Percentiles rank a stretch among this genome's conserved stretches.
Evolutionary conservation across 2,888 invertebrate genomes (phyloP).

Genomic region (Melitaea athalia): DNA sequence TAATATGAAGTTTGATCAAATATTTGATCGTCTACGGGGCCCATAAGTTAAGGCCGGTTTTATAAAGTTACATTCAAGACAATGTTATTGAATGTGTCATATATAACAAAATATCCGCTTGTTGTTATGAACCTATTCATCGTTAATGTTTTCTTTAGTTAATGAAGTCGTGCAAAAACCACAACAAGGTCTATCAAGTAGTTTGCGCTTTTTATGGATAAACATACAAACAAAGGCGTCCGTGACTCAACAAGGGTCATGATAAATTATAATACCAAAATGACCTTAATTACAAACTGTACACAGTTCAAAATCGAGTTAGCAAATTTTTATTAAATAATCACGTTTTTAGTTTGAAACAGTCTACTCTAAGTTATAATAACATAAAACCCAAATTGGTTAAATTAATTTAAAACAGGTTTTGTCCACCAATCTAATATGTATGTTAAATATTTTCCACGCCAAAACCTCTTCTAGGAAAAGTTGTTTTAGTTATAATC

Average conservation of each 20-base stretch:
- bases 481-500: background rate
- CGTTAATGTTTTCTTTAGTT: background rate
- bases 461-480: background rate
- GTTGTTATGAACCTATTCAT: background rate
- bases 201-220: conserved; percentile 27
- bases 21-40: no score
- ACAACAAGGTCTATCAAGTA: conserved; percentile 20
- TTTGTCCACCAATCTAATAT: background rate
- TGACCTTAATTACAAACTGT: background rate
- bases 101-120: background rate
- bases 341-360: background rate
- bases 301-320: background rate
- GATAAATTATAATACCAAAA: background rate
- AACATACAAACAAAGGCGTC: conserved; percentile 16
- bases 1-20: no score
- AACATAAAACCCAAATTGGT: background rate
- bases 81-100: no score
- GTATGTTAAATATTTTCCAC: no score
- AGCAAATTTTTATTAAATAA: background rate
- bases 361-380: background rate
- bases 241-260: conserved; percentile 10
- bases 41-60: no score
- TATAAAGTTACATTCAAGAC: no score
- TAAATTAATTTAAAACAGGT: background rate
- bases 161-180: background rate